Evolutionary conservation across 2,797 vertebrate genomes (phyloP).

Genomic region (Cossypha polioptera): DNA sequence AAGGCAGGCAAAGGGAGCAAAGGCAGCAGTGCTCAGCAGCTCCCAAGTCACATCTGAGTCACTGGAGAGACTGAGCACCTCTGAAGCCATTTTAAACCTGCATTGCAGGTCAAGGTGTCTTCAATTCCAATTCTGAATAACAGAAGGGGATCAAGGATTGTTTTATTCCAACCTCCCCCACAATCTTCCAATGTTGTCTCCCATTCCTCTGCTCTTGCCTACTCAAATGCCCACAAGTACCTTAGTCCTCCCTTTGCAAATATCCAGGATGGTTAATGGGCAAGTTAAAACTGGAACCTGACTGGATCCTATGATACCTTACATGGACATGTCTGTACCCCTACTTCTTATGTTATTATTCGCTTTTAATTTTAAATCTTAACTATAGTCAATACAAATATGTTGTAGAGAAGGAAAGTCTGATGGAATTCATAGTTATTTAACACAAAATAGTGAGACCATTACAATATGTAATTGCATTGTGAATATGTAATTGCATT

Average conservation of each 20-base stretch:
- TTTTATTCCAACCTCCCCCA: neutral
- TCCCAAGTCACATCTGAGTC: neutral
- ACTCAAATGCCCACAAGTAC: accelerated
- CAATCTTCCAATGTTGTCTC: neutral
- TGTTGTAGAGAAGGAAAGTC: neutral
- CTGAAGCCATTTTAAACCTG: neutral
- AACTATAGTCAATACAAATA: neutral
- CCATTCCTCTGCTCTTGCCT: neutral
- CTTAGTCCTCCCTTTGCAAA: neutral
- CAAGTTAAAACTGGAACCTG: neutral
- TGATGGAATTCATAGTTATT: neutral
- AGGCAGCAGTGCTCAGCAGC: neutral
- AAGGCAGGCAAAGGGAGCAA: neutral
- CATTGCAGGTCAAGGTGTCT: neutral
- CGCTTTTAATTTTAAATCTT: neutral
- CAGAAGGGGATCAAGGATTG: neutral
- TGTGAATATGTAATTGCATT: neutral
- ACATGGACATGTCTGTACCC: neutral
- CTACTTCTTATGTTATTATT: neutral
- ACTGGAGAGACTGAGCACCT: neutral
- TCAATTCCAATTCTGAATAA: neutral
- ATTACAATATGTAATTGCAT: neutral
- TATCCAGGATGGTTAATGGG: neutral
- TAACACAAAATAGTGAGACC: neutral
- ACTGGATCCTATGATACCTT: neutral